Evolutionary conservation across 2,113 vertebrate species (phyloP), one percentile per base, ranked within the genome.

Genomic region (Silurus asotus): DNA sequence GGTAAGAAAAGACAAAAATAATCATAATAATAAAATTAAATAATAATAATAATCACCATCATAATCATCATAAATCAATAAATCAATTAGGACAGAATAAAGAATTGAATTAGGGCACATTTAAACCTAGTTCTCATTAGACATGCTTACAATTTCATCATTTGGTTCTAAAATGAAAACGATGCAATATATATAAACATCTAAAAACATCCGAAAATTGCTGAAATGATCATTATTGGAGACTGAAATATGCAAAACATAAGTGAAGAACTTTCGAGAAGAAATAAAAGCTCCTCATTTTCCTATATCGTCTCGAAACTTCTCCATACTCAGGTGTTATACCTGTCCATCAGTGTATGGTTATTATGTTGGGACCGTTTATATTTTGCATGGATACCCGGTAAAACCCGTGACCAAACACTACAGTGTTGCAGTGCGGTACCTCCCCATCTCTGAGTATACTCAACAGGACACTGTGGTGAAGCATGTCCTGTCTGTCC

Each of bases 1-100:
- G 97, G 97, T 98, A 93, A 94, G 95, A 37, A 75, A 10, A 37
- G 37, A 37, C 37, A 37, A 2, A 15, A 51, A 17, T 19, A 51
- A 9, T n/a, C n/a, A n/a, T 51, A 15, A 17, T 56, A 9, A 8
- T 56, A 1, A 13, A 56, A 10, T 58, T 13, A 13, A 58, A 15
- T 58, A 58, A 58, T 58, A 58, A 70, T 37, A 15, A 69, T 67
- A 65, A 37, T 37, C 37, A 37, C 37, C 37, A 37, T 37, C 7
- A 28, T 37, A 45, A 37, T 3, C 37, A 37, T 37, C 7, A 28
- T 37, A 45, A 7, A 37, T 23, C 5, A 17, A 19, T 17, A 17
- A 70, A 19, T 8, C 1, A 45, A 19, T 19, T 8, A 70, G 67
- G 28, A 70, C 67, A 64, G 61, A 62, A 1, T 65, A 11, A 65